phyloP scores from a whole-genome alignment of 37 sponge, comb jelly and placozoan species.

The Chondrosia reniformis region DNA sequence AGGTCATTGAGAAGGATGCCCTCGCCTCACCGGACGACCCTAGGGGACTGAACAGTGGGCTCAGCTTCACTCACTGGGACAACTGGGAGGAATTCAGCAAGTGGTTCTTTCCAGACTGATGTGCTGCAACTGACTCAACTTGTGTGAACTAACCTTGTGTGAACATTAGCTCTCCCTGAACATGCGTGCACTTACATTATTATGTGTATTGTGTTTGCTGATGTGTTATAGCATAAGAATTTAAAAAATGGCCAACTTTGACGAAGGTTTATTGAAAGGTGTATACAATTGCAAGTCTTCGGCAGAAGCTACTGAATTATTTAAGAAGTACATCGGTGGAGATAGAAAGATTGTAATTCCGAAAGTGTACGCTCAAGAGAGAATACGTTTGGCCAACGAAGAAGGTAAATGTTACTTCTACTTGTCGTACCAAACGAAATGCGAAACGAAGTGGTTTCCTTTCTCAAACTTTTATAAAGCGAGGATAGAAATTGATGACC shows the following conservation, averaged over 20 bases:
- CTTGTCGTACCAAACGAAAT: background rate
- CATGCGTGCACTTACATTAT: background rate
- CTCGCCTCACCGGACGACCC: conserved; percentile 32
- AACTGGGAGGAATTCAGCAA: conserved; percentile 49
- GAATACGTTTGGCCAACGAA: conserved; percentile 4
- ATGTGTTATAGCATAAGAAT: too few relatives aligned
- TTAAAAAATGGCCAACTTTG: too few relatives aligned
- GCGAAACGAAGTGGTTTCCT: background rate
- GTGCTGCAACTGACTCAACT: background rate
- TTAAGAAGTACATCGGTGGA: background rate
- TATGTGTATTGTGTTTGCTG: background rate
- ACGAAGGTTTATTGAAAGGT: background rate
- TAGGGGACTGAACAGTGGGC: conserved; percentile 43
- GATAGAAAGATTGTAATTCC: background rate
- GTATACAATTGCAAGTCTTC: background rate
- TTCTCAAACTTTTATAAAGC: background rate
- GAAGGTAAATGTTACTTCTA: conserved; percentile 14
- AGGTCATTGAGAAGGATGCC: conserved; percentile 36
- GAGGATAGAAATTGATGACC: background rate
- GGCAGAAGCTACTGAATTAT: conserved; percentile 1
- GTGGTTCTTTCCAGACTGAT: conserved; percentile 47
- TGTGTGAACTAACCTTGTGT: background rate
- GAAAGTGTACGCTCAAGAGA: background rate
- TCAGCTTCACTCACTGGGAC: conserved; percentile 34
- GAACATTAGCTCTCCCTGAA: background rate